Evolutionary conservation across 2,888 invertebrate species (phyloP).

Genomic region (Himalopsyche kuldschensis): DNA sequence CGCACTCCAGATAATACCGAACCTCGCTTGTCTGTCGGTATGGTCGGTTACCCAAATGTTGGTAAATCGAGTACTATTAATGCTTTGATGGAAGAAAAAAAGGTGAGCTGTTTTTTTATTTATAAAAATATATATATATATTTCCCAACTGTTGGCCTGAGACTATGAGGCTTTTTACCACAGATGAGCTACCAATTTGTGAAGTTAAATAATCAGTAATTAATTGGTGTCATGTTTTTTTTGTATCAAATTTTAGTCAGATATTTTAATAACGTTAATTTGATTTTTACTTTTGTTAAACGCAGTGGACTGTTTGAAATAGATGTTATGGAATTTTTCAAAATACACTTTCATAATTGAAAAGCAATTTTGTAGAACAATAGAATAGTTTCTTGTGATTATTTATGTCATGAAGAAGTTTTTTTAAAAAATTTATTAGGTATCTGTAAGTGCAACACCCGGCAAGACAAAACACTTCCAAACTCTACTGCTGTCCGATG

Average conservation of each 20-base stretch:
- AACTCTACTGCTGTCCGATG: conserved; percentile 78
- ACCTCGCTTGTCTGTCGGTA: conserved; percentile 77
- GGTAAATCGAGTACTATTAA: conserved; percentile 99
- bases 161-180: too few relatives aligned
- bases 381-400: too few relatives aligned
- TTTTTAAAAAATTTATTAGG: conserved; percentile 44
- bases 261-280: too few relatives aligned
- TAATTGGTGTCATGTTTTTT: not conserved
- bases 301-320: too few relatives aligned
- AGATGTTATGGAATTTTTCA: not conserved
- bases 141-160: not conserved
- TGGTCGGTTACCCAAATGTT: conserved; percentile 99
- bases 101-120: conserved; percentile 53
- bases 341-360: not conserved
- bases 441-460: conserved; percentile 95
- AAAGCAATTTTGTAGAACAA: not conserved
- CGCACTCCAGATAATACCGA: conserved; percentile 54
- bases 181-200: too few relatives aligned
- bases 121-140: not conserved
- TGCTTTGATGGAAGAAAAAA: conserved; percentile 80
- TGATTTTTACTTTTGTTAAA: not conserved
- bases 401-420: too few relatives aligned
- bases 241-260: not conserved
- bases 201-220: too few relatives aligned
- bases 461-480: conserved; percentile 99